Conservation (phyloP, 2,888 invertebrate genomes). For the Ischnura elegans region DNA sequence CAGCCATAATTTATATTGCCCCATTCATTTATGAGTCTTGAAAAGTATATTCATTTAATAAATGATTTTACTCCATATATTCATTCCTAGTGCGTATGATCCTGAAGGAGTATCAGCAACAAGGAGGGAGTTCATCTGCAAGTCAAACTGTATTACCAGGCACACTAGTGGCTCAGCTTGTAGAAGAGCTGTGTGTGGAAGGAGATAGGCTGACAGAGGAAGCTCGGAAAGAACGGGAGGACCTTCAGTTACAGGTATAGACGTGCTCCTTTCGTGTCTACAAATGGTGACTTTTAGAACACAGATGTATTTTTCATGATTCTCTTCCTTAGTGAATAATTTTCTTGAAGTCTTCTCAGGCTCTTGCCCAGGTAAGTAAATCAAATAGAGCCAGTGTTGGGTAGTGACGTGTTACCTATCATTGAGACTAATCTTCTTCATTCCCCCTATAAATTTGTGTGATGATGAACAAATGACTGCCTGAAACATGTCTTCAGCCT, state of each 20-base stretch:
- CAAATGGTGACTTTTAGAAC: conserved; percentile 44
- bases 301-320: conserved; percentile 40
- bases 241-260: conserved; percentile 87
- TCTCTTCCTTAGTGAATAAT: too few species aligned
- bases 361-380: too few species aligned
- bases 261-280: neutral
- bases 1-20: too few species aligned
- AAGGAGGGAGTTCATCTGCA: conserved; percentile 76
- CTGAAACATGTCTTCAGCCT: too few species aligned
- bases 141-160: conserved; percentile 76
- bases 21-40: too few species aligned
- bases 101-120: conserved; percentile 51
- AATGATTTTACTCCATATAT: neutral
- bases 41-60: neutral
- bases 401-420: too few species aligned
- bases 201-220: conserved; percentile 83
- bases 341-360: too few species aligned
- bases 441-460: too few species aligned
- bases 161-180: conserved; percentile 79
- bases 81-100: conserved; percentile 55
- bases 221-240: conserved; percentile 84
- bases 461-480: too few species aligned
- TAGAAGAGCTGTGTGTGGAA: conserved; percentile 83
- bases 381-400: too few species aligned
- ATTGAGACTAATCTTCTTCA: too few species aligned